Evolutionary conservation across 2,113 vertebrate species (phyloP), one percentile per base, ranked within the genome.

Genomic region (Podocnemis expansa): DNA sequence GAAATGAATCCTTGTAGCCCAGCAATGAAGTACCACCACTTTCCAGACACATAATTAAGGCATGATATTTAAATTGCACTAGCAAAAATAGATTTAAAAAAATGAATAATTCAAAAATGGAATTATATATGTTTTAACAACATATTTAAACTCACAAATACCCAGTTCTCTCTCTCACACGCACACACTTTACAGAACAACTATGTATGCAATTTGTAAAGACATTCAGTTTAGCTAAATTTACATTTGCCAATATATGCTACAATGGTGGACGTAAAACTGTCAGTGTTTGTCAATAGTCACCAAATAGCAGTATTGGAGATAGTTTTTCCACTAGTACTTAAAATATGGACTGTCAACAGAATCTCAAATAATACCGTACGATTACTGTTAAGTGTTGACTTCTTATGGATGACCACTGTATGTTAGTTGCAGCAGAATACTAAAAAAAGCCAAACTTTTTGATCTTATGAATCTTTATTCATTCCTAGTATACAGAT

Each of bases 41-140:
- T 56, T 91, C 63, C 2, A 38, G n/a, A 73, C 75, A 1, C 1
- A 49, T 81, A 38, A 88, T 63, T 88, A 84, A 84, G 52, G 54
- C 10, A 79, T 91, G 5, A 13, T 67, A 75, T 51, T 43, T 70
- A 79, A 90, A 85, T 51, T 58, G 81, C 13, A 67, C 34, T 45
- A 7, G 13, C 31, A 90, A 90, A 87, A 38, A 79, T 43, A 5
- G 1, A 16, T 25, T n/a, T 45, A 43, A 38, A 54, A 76, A 24
- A 14, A 27, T 79, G 12, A 84, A 55, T 41, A 89, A 43, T 5
- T 34, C 85, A 9, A 3, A 83, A 73, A 5, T 29, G 5, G 22
- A 90, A 19, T 87, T 90, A 19, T 34, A 85, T 90, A 8, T 49
- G 9, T 27, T 19, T 93, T 70, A 49, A 60, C 78, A 93, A 54